Conservation (phyloP, 2,888 invertebrate genomes). For the Anarsia innoxiella region DNA sequence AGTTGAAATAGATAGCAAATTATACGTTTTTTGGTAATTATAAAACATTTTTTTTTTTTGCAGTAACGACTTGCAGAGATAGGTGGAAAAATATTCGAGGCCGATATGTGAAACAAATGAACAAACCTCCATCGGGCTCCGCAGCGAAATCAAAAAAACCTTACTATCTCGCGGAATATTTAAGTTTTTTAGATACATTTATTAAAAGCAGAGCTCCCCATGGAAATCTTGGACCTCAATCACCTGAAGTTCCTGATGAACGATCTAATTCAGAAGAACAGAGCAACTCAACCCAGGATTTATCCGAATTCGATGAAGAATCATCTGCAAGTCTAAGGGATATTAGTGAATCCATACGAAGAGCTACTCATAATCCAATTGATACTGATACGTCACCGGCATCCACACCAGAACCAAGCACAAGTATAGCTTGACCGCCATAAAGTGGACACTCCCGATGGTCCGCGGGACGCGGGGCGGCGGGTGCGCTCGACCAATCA, state of each 20-base stretch:
- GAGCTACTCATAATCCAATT: constrained; percentile 1
- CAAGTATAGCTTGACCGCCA: too few relatives aligned
- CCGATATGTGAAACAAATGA: constrained; percentile 6
- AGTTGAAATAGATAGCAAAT: too few relatives aligned
- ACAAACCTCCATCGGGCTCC: constrained; percentile 3
- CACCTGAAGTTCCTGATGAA: constrained; percentile 3
- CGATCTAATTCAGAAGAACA: constrained; percentile 3
- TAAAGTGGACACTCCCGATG: too few relatives aligned
- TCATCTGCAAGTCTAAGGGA: not conserved
- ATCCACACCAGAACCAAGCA: constrained; percentile 9
- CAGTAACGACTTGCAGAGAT: constrained; percentile 4
- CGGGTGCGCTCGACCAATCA: too few relatives aligned
- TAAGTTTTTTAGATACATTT: constrained; percentile 5
- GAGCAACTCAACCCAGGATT: constrained; percentile 1
- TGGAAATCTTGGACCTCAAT: constrained; percentile 4
- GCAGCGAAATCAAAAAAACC: constrained; percentile 6
- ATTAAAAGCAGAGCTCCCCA: constrained; percentile 5
- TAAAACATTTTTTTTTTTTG: too few relatives aligned
- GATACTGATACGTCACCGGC: constrained; percentile 4
- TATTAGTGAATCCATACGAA: not conserved
- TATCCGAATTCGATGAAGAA: constrained; percentile 1
- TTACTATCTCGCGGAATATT: constrained; percentile 6
- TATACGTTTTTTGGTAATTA: too few relatives aligned
- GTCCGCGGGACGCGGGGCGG: too few relatives aligned
- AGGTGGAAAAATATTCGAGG: constrained; percentile 8